Evolutionary conservation across 2,797 vertebrate genomes (phyloP).

Genomic region (Loris lydekkerianus): DNA sequence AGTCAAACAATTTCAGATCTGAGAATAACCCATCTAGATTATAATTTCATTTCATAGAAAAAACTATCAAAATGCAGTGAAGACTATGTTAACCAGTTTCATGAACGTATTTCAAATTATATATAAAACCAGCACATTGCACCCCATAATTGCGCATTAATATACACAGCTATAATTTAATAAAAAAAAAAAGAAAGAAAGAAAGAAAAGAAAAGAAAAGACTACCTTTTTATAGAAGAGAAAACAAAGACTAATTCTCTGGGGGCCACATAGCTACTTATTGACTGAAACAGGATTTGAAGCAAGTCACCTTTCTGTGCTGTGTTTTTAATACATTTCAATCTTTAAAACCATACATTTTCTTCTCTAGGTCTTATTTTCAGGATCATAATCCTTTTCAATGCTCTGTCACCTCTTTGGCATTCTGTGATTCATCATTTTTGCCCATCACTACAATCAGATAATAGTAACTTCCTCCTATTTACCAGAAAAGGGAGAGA

Average conservation of each 20-base stretch:
- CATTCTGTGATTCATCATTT: neutral
- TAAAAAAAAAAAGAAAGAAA: constrained; percentile 12
- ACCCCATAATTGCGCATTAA: too few relatives aligned
- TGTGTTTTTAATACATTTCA: neutral
- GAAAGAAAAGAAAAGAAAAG: constrained; percentile 49
- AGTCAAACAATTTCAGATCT: neutral
- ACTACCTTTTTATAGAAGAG: neutral
- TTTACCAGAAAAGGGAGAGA: neutral
- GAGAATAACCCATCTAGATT: neutral
- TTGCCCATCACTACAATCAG: neutral
- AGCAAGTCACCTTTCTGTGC: neutral
- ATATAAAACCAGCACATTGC: too few relatives aligned
- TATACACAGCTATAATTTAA: too few relatives aligned
- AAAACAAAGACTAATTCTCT: neutral
- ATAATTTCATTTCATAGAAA: constrained; percentile 56
- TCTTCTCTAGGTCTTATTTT: neutral
- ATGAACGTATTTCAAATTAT: too few relatives aligned
- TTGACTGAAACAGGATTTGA: neutral
- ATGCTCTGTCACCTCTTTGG: neutral
- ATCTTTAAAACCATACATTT: neutral
- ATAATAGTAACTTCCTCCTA: neutral
- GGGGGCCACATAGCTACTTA: neutral
- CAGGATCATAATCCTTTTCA: neutral
- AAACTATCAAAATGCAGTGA: neutral
- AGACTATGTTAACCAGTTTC: too few relatives aligned